Base-by-base conservation (phyloP, 2,113 vertebrate species). In the Lepidothrix coronata region DNA sequence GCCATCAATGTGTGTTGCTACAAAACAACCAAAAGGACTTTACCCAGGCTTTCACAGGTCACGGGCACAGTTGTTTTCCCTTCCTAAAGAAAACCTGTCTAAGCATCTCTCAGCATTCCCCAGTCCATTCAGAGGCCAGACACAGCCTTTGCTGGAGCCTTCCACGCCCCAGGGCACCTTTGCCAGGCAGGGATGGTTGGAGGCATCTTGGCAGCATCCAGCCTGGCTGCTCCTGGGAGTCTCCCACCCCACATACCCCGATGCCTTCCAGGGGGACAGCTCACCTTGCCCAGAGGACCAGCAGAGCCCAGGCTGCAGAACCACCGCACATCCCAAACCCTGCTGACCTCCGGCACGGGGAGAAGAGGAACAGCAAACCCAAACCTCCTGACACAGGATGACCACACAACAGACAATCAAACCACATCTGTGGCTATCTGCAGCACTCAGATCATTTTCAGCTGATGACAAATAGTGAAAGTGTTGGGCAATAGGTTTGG, bases 401-500 rank as follows among this genome's bases (percentile, higher is more conserved):
- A 21, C 61, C 61, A 73, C 46, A 75, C 39, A 70, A 33, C 62
- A 74, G 46, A 49, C 59, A 79, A 71, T 13, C 74, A 61, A 82
- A 52, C 46, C 87, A 58, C 4, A 1, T 70, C 87, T 9, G 1
- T 49, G 54, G 43, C 19, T 66, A 91, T 73, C 91, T 72, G 51
- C 46, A 70, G 83, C 0, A 0, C 71, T 66, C 87, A 70, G 58
- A 89, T 33, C 49, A 67, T 57, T 73, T 28, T 70, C 84, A 61
- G 83, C 10, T 81, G 61, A 61, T 91, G 89, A 82, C 77, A 93
- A 61, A 90, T 0, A 70, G 71, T 48, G 85, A 28, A 95, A 89
- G 85, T 41, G 54, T 85, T 86, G 74, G 89, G 85, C 62, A 61
- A 91, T 9, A 58, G n/a, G 88, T 52, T 76, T 90, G 93, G 90